Conservation (phyloP, 2,888 invertebrate genomes). For the Drosophila mimica region DNA sequence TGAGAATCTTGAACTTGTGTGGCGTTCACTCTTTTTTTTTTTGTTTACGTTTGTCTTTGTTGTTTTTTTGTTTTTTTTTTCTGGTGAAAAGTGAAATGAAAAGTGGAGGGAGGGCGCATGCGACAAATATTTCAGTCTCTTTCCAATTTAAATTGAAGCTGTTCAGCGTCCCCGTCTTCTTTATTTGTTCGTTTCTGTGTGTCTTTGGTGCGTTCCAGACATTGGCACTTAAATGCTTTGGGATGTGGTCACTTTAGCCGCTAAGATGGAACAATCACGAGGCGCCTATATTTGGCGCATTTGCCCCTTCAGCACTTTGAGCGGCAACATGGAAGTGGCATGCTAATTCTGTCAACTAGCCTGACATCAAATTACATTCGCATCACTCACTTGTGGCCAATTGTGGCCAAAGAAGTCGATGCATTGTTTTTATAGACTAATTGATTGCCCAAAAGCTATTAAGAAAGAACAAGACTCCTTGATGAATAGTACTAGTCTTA, state of each 20-base stretch:
- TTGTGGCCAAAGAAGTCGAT: background rate
- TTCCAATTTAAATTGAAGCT: constrained; percentile 59
- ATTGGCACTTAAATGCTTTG: constrained; percentile 73
- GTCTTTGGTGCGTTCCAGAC: constrained; percentile 61
- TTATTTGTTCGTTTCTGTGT: constrained; percentile 21
- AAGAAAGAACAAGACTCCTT: background rate
- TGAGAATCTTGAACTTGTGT: constrained; percentile 83
- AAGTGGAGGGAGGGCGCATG: constrained; percentile 48
- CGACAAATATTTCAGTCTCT: constrained; percentile 64
- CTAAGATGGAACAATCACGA: constrained; percentile 36
- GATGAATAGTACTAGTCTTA: background rate
- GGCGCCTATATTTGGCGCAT: constrained; percentile 54
- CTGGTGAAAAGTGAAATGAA: constrained; percentile 68
- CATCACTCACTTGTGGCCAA: constrained; percentile 54
- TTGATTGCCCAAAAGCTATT: background rate
- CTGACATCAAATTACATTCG: constrained; percentile 69
- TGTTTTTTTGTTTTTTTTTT: constrained; percentile 30
- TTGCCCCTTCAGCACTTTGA: constrained; percentile 22
- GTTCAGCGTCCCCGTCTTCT: constrained; percentile 25
- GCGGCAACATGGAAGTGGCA: constrained; percentile 52
- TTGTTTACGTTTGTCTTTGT: constrained; percentile 69
- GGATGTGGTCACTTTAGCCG: constrained; percentile 66
- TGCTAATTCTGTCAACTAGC: constrained; percentile 60
- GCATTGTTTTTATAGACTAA: background rate
- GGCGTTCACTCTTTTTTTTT: constrained; percentile 66